Evolutionary conservation across 2,113 vertebrate species (phyloP).

Genomic region (Sula dactylatra): DNA sequence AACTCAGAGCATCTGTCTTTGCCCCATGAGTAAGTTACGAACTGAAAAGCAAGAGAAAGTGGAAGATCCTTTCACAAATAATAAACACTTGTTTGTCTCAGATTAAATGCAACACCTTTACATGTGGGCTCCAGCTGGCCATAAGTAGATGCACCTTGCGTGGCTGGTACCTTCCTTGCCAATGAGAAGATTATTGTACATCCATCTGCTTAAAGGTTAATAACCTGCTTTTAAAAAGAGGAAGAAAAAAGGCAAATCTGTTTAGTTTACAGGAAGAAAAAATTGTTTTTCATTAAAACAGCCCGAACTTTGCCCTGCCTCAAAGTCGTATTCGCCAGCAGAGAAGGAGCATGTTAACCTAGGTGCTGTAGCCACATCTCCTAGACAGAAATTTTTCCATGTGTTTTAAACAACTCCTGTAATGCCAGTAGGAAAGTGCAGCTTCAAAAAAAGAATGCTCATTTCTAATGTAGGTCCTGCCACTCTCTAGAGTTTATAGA

Average conservation of each 20-base stretch:
- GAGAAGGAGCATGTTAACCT: not conserved
- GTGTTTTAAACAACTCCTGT: not conserved
- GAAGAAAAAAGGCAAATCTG: slow-evolving; percentile 44
- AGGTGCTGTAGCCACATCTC: not conserved
- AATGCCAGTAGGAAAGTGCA: not conserved
- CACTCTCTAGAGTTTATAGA: not conserved
- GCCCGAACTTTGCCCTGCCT: not conserved
- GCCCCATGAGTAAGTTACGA: slow-evolving; percentile 19
- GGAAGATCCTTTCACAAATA: slow-evolving; percentile 62
- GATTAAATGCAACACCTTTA: slow-evolving; percentile 72
- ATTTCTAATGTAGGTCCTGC: not conserved
- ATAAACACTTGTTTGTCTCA: slow-evolving; percentile 69
- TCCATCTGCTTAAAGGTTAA: slow-evolving; percentile 59
- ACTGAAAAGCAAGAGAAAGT: slow-evolving; percentile 58
- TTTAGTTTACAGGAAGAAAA: slow-evolving; percentile 56
- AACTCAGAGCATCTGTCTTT: slow-evolving; percentile 37
- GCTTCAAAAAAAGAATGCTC: not conserved
- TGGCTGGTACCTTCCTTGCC: slow-evolving; percentile 29
- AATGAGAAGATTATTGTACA: slow-evolving; percentile 22
- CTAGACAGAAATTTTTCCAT: not conserved
- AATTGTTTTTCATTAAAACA: slow-evolving; percentile 42
- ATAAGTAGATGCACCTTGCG: slow-evolving; percentile 19
- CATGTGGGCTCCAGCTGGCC: slow-evolving; percentile 72
- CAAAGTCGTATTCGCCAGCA: not conserved
- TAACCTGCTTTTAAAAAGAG: slow-evolving; percentile 37